Percentiles rank a stretch among this genome's conserved stretches.
phyloP scores from a whole-genome alignment of 2,113 vertebrate genomes.

The Pelusios castaneus region DNA sequence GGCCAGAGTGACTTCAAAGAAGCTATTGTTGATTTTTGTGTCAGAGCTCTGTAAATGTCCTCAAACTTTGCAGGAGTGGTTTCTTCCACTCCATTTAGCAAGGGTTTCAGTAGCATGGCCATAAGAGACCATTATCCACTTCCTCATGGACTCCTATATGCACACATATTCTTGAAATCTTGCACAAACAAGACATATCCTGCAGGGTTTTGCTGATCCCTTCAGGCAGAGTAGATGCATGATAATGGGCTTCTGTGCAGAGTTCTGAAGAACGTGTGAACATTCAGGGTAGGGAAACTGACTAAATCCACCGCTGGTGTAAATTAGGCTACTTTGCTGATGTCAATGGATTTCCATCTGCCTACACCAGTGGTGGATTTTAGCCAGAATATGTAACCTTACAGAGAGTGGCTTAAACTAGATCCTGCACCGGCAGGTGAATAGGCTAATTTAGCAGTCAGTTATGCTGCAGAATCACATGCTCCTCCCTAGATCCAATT shows the following conservation, averaged over 20 bases:
- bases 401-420: background rate
- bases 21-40: background rate
- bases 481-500: background rate
- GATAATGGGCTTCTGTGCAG: background rate
- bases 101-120: background rate
- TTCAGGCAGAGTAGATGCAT: accelerated
- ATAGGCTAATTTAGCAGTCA: constrained; percentile 14
- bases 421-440: background rate
- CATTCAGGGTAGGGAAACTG: background rate
- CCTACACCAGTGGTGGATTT: background rate
- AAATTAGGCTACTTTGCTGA: background rate
- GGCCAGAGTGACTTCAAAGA: background rate
- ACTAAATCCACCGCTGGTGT: background rate
- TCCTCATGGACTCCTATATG: background rate
- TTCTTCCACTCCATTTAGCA: background rate
- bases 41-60: background rate
- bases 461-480: background rate
- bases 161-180: background rate
- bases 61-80: background rate
- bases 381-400: background rate
- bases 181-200: background rate
- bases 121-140: background rate
- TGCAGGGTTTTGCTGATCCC: background rate
- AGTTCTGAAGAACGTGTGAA: background rate
- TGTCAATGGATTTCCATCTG: background rate